Base-by-base conservation (phyloP, 2,888 invertebrate species). In the Megalurothrips usitatus region DNA sequence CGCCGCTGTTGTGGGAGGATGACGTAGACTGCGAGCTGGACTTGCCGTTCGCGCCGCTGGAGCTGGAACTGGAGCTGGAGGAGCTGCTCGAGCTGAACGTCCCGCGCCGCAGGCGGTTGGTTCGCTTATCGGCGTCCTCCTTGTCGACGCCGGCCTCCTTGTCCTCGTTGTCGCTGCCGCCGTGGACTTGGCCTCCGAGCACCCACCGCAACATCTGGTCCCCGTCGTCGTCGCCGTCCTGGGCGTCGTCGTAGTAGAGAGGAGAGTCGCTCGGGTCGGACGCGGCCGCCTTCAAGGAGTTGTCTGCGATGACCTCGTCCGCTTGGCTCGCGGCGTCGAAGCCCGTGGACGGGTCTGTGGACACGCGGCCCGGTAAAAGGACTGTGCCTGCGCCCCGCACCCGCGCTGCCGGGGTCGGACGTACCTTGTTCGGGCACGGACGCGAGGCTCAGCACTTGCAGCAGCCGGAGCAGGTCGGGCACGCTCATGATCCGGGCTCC, bases 11-110 rank as follows among this genome's bases (percentile, higher is more conserved):
- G 23, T 75, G 68, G 23, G 68, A 75, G 68, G 23, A 23, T 23
- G 23, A 26, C 23, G 26, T 75, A 10, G 68, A 26, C 23, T 75
- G 68, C 26, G 68, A 26, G 11, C 11, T 12, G 68, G 68, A 75
- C 68, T 75, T 75, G 68, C 68, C 68, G 58, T 19, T 19, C 14
- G 58, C 58, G 10, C 68, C 68, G 68, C 23, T 10, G 23, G 68
- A 75, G 68, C 68, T 75, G 68, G 68, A 75, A 12, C 68, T 75
- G 68, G 68, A 75, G 9, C 68, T 75, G 68, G 68, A 75, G 68
- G 68, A 75, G 68, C 68, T 75, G 68, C 26, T 26, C 10, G 68
- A 75, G 68, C 68, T 75, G 26, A 26, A 75, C 23, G 68, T 11
- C 23, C 68, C 26, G 26, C 68, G 68, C 23, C 68, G 68, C 26